Evolutionary conservation across 2,797 vertebrate species (phyloP).

Genomic region (Megaceryle alcyon): DNA sequence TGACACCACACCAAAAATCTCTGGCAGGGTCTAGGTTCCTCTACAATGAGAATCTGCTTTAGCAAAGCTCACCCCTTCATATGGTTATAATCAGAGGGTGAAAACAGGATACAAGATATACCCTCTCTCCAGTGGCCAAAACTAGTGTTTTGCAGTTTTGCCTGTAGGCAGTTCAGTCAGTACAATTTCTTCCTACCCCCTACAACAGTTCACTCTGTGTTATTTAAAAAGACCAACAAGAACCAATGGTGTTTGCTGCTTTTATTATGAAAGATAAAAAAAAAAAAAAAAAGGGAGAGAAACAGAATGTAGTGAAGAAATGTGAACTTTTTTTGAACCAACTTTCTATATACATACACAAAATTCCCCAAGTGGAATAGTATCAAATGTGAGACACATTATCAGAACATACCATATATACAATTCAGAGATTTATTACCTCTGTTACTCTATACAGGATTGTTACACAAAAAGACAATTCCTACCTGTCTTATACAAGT

Average conservation of each 20-base stretch:
- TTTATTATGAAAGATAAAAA: slow-evolving; percentile 80
- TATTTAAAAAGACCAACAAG: neutral
- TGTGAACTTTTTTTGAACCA: slow-evolving; percentile 42
- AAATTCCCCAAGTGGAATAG: slow-evolving; percentile 80
- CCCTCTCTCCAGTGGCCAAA: neutral
- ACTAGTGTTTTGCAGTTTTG: neutral
- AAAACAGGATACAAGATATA: neutral
- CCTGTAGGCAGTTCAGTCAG: neutral
- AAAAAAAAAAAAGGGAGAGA: neutral
- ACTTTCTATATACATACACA: slow-evolving; percentile 75
- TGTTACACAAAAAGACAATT: neutral
- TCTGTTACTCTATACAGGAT: slow-evolving; percentile 34
- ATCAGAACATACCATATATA: slow-evolving; percentile 58
- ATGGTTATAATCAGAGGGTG: neutral
- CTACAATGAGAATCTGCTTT: neutral
- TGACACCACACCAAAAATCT: neutral
- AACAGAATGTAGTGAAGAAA: slow-evolving; percentile 43
- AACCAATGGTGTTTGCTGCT: slow-evolving; percentile 22
- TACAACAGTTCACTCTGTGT: neutral
- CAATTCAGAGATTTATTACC: slow-evolving; percentile 44
- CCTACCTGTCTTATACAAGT: neutral
- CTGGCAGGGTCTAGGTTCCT: neutral
- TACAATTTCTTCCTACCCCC: neutral
- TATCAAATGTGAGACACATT: slow-evolving; percentile 79
- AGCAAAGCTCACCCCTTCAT: neutral